Percentiles rank a stretch among this genome's conserved stretches.
Conservation (phyloP, 2,888 invertebrate species). For the Altica lythri region DNA sequence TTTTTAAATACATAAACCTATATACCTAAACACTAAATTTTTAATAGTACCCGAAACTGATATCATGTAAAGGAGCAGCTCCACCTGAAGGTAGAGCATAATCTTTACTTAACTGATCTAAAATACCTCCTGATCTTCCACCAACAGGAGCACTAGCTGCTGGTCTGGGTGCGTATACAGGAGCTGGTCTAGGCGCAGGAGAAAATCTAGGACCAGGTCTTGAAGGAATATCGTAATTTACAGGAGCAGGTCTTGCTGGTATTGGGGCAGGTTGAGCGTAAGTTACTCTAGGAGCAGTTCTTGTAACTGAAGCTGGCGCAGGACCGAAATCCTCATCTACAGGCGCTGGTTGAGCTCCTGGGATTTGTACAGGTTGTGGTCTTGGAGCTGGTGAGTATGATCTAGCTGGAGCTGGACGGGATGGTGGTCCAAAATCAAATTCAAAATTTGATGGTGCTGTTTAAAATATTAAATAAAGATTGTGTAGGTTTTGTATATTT, state of each 20-base stretch:
- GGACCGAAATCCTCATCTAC: slow-evolving; percentile 47
- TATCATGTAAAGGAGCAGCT: slow-evolving; percentile 75
- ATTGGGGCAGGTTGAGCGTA: slow-evolving; percentile 46
- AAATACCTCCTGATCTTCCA: slow-evolving; percentile 57
- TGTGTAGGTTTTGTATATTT: not conserved
- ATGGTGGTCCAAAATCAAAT: slow-evolving; percentile 48
- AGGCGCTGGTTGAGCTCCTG: slow-evolving; percentile 50
- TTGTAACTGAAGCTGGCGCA: slow-evolving; percentile 40
- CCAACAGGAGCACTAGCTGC: slow-evolving; percentile 40
- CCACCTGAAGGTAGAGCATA: slow-evolving; percentile 75
- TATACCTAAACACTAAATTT: slow-evolving; percentile 10
- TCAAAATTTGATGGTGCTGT: slow-evolving; percentile 41
- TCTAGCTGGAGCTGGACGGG: slow-evolving; percentile 47
- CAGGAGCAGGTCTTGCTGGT: slow-evolving; percentile 46
- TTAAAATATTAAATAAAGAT: not conserved
- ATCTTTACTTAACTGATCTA: slow-evolving; percentile 81
- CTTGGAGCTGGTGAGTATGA: slow-evolving; percentile 37
- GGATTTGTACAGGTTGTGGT: slow-evolving; percentile 42
- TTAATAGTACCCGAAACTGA: slow-evolving; percentile 82
- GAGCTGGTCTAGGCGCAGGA: slow-evolving; percentile 45
- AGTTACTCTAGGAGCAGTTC: slow-evolving; percentile 43
- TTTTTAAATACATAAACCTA: too few relatives aligned
- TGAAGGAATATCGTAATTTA: slow-evolving; percentile 19
- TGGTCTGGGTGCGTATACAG: slow-evolving; percentile 32
- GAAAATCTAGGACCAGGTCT: slow-evolving; percentile 40